Percentiles rank a stretch among this genome's conserved stretches.
Conservation (phyloP, 2,113 vertebrate species). For the Toxostoma redivivum region DNA sequence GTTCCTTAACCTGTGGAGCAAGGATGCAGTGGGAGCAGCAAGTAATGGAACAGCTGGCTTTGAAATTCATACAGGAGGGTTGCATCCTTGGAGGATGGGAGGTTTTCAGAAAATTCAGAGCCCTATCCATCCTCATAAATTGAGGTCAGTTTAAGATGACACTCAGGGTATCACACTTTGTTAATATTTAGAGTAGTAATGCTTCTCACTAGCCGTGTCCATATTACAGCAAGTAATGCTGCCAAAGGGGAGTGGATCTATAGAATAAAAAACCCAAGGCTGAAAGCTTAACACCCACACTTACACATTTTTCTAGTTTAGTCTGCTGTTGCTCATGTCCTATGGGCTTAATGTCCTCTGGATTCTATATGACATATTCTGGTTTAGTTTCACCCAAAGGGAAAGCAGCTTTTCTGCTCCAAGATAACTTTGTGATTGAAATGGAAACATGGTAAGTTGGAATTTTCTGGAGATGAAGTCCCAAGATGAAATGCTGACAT, state of each 20-base stretch:
- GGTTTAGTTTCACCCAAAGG: not conserved
- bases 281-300: not conserved
- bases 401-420: not conserved
- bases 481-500: not conserved
- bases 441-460: fast-evolving
- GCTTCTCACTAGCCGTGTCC: not conserved
- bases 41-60: not conserved
- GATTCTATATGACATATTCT: not conserved
- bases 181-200: not conserved
- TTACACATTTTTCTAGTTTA: not conserved
- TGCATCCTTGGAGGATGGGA: not conserved
- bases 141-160: not conserved
- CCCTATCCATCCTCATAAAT: not conserved
- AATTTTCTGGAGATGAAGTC: not conserved
- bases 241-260: not conserved
- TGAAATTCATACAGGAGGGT: not conserved
- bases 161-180: not conserved
- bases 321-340: not conserved
- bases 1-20: not conserved
- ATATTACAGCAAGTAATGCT: not conserved
- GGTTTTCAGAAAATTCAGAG: not conserved
- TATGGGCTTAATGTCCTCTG: fast-evolving
- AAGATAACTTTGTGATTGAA: not conserved
- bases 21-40: not conserved
- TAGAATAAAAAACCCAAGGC: not conserved